These are phyloP conservation scores for Euphonia xanthogaster DNA, from an alignment of 2,797 vertebrate genomes.

Conservation along the genomic window DNA sequence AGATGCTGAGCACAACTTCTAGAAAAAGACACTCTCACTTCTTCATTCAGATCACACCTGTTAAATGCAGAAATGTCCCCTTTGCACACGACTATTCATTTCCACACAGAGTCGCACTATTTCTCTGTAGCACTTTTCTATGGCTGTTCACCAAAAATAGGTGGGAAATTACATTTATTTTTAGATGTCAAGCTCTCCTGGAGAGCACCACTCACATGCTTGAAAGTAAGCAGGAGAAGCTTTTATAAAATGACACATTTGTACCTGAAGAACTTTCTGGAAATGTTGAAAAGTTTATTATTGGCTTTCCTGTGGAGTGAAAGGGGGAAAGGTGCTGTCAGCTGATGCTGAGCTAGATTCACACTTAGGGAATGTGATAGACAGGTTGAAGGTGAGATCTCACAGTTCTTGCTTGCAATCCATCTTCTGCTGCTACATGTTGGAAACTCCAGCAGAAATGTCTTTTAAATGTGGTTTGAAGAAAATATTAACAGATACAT, in stretches of 20 bases:
- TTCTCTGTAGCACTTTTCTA: neutral
- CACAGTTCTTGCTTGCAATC: neutral
- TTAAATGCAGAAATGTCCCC: neutral
- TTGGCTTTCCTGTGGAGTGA: neutral
- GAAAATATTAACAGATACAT: neutral
- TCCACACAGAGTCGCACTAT: neutral
- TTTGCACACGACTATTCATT: neutral
- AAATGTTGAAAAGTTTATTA: neutral
- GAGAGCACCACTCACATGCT: neutral
- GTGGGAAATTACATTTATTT: neutral
- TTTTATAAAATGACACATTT: neutral
- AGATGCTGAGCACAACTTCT: neutral
- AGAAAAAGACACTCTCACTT: neutral
- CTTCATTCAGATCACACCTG: neutral
- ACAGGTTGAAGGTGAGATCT: neutral
- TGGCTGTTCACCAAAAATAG: neutral
- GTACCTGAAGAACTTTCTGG: neutral
- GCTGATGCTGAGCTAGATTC: neutral
- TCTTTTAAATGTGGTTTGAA: neutral
- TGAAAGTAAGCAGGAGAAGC: neutral
- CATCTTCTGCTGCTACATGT: neutral
- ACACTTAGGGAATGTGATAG: neutral
- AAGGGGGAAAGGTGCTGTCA: neutral
- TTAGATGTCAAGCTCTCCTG: neutral
- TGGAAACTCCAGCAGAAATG: neutral